These are phyloP conservation scores for Ceratina australensis DNA, from an alignment of 1,140 invertebrate species.

Conservation along the genomic window DNA sequence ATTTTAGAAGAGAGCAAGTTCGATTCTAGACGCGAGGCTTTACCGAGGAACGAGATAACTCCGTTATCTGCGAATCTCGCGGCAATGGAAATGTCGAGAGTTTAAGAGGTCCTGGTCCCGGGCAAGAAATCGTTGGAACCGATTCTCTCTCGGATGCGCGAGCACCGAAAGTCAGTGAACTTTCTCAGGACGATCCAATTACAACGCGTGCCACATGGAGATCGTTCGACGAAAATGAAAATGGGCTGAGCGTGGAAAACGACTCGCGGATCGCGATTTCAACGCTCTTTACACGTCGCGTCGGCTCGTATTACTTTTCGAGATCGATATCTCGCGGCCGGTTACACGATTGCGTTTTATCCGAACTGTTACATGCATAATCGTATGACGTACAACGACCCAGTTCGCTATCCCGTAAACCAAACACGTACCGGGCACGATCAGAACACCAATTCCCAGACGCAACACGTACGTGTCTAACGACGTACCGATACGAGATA, in stretches of 20 bases:
- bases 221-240: too few relatives aligned
- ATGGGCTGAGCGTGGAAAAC: too few relatives aligned
- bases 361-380: constrained; percentile 41
- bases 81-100: neutral
- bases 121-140: too few relatives aligned
- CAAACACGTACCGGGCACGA: neutral
- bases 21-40: neutral
- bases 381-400: constrained; percentile 51
- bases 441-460: constrained; percentile 2
- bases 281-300: too few relatives aligned
- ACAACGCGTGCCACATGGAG: constrained; percentile 12
- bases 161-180: constrained; percentile 29
- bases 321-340: constrained; percentile 25
- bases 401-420: constrained; percentile 19
- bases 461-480: constrained; percentile 33
- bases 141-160: neutral
- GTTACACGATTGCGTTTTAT: constrained; percentile 46
- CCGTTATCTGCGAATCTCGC: too few relatives aligned
- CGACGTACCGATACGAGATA: constrained; percentile 35
- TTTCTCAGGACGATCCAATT: constrained; percentile 60
- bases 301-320: neutral
- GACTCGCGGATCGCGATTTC: too few relatives aligned
- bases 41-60: neutral
- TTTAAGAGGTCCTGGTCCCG: neutral
- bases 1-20: constrained; percentile 6